These are phyloP conservation scores for Carassius auratus DNA, from an alignment of 2,113 vertebrate species.

Conservation along the genomic window DNA sequence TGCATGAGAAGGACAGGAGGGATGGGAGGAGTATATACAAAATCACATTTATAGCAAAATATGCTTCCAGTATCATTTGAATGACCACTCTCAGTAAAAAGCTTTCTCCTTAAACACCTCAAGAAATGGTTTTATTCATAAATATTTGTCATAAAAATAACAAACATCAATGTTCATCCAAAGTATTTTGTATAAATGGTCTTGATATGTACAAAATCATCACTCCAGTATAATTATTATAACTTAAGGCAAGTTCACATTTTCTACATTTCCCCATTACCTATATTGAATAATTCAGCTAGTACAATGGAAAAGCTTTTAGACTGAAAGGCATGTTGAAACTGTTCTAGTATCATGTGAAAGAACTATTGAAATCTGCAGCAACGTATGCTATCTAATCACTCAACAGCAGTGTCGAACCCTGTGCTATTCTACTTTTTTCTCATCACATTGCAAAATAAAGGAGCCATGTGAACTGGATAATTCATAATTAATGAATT, in stretches of 20 bases:
- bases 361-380: slow-evolving; percentile 73
- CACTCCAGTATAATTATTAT: slow-evolving; percentile 77
- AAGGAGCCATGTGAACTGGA: slow-evolving; percentile 57
- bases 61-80: neutral
- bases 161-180: slow-evolving; percentile 81
- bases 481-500: slow-evolving; percentile 56
- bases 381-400: slow-evolving; percentile 82
- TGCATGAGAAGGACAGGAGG: slow-evolving; percentile 9
- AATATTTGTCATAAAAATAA: slow-evolving; percentile 84
- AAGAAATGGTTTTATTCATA: slow-evolving; percentile 79
- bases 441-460: slow-evolving; percentile 70
- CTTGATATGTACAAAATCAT: slow-evolving; percentile 74
- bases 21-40: neutral
- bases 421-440: slow-evolving; percentile 69
- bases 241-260: slow-evolving; percentile 80
- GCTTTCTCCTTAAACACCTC: slow-evolving; percentile 34
- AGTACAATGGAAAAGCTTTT: slow-evolving; percentile 67
- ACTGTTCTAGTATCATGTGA: slow-evolving; percentile 60
- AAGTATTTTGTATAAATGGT: slow-evolving; percentile 80
- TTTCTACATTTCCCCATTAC: slow-evolving; percentile 70
- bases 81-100: neutral
- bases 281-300: slow-evolving; percentile 65
- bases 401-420: slow-evolving; percentile 75
- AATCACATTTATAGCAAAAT: neutral
- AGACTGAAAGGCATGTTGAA: slow-evolving; percentile 61